Base-by-base conservation (phyloP, 2,888 invertebrate species). In the Aspidiotus destructor region DNA sequence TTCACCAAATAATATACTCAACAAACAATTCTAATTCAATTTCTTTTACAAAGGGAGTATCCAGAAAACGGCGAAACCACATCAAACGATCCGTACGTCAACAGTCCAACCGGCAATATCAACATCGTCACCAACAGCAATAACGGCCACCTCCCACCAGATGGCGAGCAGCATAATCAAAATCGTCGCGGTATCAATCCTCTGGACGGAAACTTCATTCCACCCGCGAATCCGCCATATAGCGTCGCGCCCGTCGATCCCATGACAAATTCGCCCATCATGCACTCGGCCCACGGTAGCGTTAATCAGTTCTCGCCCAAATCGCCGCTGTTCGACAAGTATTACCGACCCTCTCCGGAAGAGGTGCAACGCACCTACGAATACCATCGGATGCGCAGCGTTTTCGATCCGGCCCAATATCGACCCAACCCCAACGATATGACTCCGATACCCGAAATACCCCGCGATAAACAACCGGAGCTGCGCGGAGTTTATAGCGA, bases 271-370 rank as follows among this genome's bases (percentile, higher is more conserved):
- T 70, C 71, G 0, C 71, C 70, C 41, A 67, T 71, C 16, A 41
- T 71, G 40, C 48, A 70, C 2, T 70, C 71, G 42, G 71, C 69
- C 7, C 60, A 65, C 7, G 61, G 57, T 10, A 68, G 68, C 2
- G 70, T 68, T 8, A 52, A 70, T 13, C 70, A 65, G 52, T 64
- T 28, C 48, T 58, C 60, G 7, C 69, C 69, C 13, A 67, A 60
- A 41, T 71, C 71, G 1, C 71, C 71, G 10, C 42, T 71, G 10
- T 61, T 69, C 42, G 70, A 71, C 55, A 71, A 71, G 62, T 71
- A 71, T 28, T 68, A 69, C 40, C 48, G 71, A 28, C 70, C 71
- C 9, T 69, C 71, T 11, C 71, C 71, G 2, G 62, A 60, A 44
- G 69, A 69, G n/a, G 70, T 71, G n/a, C 68, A 70, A 42, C 58